Conservation (phyloP, 1,140 invertebrate species). For the Listronotus oregonensis region DNA sequence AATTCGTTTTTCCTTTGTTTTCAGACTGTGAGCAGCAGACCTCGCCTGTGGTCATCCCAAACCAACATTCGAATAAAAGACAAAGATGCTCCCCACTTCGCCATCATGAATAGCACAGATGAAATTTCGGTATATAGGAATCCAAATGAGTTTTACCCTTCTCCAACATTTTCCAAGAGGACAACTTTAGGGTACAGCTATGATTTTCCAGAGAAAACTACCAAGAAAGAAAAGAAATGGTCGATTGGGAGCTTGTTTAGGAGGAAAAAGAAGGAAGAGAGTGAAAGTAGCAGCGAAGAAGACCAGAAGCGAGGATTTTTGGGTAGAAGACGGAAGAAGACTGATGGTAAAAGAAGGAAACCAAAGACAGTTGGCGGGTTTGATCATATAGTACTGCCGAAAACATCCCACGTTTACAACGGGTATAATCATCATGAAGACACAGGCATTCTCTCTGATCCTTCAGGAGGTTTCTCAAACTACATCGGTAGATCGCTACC, state of each 20-base stretch:
- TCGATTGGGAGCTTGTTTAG: slow-evolving; percentile 72
- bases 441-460: slow-evolving; percentile 52
- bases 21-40: slow-evolving; percentile 51
- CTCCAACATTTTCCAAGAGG: slow-evolving; percentile 43
- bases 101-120: slow-evolving; percentile 50
- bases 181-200: slow-evolving; percentile 45
- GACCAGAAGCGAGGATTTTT: slow-evolving; percentile 61
- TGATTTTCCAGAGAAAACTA: slow-evolving; percentile 50
- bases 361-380: slow-evolving; percentile 45
- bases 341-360: slow-evolving; percentile 56
- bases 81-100: slow-evolving; percentile 29
- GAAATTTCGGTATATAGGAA: slow-evolving; percentile 44
- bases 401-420: slow-evolving; percentile 25
- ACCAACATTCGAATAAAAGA: slow-evolving; percentile 47
- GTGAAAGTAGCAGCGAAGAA: slow-evolving; percentile 66
- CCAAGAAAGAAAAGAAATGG: slow-evolving; percentile 70
- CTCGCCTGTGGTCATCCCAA: slow-evolving; percentile 52
- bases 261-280: slow-evolving; percentile 68
- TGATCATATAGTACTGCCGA: slow-evolving; percentile 50
- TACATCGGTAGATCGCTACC: slow-evolving; percentile 56
- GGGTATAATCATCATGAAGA: slow-evolving; percentile 56
- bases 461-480: slow-evolving; percentile 55
- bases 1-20: slow-evolving; percentile 40
- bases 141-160: slow-evolving; percentile 37
- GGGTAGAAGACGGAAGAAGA: slow-evolving; percentile 57